phyloP scores from a whole-genome alignment of 2,113 vertebrate genomes.

The Cairina moschata region DNA sequence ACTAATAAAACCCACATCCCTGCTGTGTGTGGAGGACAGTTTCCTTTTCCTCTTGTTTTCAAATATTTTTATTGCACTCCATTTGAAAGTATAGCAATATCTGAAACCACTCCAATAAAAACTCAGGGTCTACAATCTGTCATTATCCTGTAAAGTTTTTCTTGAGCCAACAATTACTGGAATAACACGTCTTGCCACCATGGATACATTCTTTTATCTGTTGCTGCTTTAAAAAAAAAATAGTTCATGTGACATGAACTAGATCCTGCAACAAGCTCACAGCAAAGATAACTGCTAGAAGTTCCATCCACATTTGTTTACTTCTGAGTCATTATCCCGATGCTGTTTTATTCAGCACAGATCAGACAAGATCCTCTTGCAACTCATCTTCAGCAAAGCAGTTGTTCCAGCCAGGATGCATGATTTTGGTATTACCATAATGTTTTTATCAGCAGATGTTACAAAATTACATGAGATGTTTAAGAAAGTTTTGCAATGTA shows the following conservation, averaged over 20 bases:
- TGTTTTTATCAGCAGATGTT: not conserved
- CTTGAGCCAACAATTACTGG: not conserved
- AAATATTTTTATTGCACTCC: not conserved
- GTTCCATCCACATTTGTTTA: not conserved
- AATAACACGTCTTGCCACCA: not conserved
- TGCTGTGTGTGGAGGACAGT: not conserved
- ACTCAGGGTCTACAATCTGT: not conserved
- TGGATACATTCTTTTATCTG: not conserved
- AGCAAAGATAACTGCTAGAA: not conserved
- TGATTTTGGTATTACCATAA: not conserved
- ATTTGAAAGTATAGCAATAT: not conserved
- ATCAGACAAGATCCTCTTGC: not conserved
- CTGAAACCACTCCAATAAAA: conserved; percentile 42
- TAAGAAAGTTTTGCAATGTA: not conserved
- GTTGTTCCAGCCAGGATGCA: not conserved
- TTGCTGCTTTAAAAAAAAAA: not conserved
- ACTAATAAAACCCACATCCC: not conserved
- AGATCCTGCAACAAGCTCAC: not conserved
- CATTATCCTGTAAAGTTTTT: not conserved
- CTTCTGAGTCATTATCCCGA: not conserved
- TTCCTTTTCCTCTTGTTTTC: not conserved
- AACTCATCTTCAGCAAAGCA: not conserved
- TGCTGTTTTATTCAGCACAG: not conserved
- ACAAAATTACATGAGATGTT: not conserved
- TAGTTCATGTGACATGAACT: not conserved